Conservation (phyloP, 2,888 invertebrate genomes). For the Cactoblastis cactorum region DNA sequence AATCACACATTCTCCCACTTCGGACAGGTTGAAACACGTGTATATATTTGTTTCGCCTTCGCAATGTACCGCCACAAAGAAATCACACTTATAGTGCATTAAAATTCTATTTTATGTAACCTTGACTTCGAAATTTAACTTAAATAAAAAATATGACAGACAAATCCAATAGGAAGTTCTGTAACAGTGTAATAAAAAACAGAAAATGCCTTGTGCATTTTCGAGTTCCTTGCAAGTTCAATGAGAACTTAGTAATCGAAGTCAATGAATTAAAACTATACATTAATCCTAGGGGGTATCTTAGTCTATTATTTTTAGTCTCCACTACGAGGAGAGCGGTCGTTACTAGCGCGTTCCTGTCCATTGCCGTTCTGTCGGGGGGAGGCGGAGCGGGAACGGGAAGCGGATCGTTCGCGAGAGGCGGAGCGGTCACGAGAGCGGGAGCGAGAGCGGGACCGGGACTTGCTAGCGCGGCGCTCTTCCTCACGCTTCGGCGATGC, state of each 20-base stretch:
- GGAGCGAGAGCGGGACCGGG: constrained; percentile 51
- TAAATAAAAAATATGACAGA: neutral
- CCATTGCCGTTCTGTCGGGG: constrained; percentile 64
- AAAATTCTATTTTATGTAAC: constrained; percentile 35
- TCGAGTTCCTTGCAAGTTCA: constrained; percentile 18
- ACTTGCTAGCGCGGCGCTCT: constrained; percentile 59
- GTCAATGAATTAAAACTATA: constrained; percentile 27
- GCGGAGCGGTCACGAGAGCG: constrained; percentile 45
- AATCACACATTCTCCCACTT: too few relatives aligned
- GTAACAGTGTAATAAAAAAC: constrained; percentile 14
- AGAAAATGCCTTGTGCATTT: too few relatives aligned
- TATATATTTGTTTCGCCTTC: too few relatives aligned
- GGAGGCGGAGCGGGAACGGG: constrained; percentile 52
- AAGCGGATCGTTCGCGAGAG: constrained; percentile 47
- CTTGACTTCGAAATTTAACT: constrained; percentile 27
- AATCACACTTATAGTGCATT: constrained; percentile 31
- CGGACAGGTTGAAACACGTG: too few relatives aligned
- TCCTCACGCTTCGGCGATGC: constrained; percentile 65
- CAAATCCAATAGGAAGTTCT: neutral
- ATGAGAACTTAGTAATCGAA: constrained; percentile 17
- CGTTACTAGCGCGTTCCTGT: constrained; percentile 49
- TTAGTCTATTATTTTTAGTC: constrained; percentile 39
- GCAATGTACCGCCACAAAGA: too few relatives aligned
- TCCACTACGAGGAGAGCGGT: constrained; percentile 69
- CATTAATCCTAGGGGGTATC: constrained; percentile 26